These are phyloP conservation scores for Linyphia triangularis DNA, from an alignment of 2,888 invertebrate genomes.

Conservation along the genomic window DNA sequence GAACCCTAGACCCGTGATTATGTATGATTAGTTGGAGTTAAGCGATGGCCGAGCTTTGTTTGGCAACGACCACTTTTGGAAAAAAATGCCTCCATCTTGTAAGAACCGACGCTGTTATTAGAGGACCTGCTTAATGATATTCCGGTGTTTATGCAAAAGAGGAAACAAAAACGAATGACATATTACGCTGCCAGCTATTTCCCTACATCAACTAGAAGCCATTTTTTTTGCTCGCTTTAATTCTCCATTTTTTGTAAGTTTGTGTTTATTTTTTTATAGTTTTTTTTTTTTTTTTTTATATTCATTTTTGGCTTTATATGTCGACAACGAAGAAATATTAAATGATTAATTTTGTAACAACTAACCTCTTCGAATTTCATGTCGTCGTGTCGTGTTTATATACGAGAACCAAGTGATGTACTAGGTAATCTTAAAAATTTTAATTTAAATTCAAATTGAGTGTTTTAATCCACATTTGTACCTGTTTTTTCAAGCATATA, in stretches of 20 bases:
- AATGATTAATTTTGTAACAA: conserved; percentile 47
- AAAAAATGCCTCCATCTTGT: conserved; percentile 67
- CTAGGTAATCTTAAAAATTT: too few relatives aligned
- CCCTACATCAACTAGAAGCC: conserved; percentile 48
- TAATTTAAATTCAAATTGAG: too few relatives aligned
- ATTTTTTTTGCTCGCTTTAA: conserved; percentile 48
- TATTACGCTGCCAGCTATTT: conserved; percentile 70
- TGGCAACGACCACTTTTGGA: conserved; percentile 59
- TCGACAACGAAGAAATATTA: conserved; percentile 49
- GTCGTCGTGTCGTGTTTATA: not conserved
- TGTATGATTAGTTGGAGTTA: conserved; percentile 73
- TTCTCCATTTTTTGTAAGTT: conserved; percentile 55
- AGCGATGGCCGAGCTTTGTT: conserved; percentile 72
- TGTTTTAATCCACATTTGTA: too few relatives aligned
- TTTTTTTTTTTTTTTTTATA: conserved; percentile 21
- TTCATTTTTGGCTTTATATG: conserved; percentile 58
- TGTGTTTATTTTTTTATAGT: conserved; percentile 21
- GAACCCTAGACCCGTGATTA: conserved; percentile 70
- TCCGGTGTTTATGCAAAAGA: conserved; percentile 70
- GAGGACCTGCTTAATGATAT: conserved; percentile 70
- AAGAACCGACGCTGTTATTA: conserved; percentile 72
- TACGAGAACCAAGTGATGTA: too few relatives aligned
- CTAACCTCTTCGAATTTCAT: not conserved
- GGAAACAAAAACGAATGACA: conserved; percentile 72
- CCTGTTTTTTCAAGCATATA: too few relatives aligned